Conservation (phyloP, 2,113 vertebrate species). For the Ahaetulla prasina region DNA sequence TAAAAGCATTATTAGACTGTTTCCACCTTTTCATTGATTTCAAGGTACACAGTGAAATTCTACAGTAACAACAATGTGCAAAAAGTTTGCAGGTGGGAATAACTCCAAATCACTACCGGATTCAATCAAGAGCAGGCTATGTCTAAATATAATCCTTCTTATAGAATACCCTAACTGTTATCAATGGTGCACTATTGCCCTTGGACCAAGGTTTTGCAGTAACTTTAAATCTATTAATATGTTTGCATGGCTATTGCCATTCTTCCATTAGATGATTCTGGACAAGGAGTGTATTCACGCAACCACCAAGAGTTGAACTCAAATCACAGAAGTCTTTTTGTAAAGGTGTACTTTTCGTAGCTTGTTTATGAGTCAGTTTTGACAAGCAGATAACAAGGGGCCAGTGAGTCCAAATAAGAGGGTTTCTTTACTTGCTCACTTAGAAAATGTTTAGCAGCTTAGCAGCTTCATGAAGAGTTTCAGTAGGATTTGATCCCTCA, state of each 20-base stretch:
- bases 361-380: not conserved
- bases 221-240: not conserved
- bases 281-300: not conserved
- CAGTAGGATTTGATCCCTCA: not conserved
- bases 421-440: not conserved
- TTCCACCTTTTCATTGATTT: not conserved
- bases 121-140: not conserved
- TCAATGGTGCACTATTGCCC: not conserved
- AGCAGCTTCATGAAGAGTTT: not conserved
- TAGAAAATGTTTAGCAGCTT: not conserved
- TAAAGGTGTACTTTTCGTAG: not conserved
- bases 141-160: not conserved
- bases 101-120: not conserved
- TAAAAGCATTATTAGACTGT: not conserved
- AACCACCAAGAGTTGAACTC: not conserved
- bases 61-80: not conserved
- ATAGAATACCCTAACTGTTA: not conserved
- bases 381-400: not conserved
- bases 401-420: not conserved
- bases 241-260: not conserved
- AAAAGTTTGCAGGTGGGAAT: not conserved
- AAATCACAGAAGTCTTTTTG: not conserved
- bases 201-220: not conserved
- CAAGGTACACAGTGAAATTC: not conserved
- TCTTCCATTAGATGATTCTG: not conserved